Evolutionary conservation across 2,797 vertebrate species (phyloP).

Genomic region (Lindbergichthys nudifrons): DNA sequence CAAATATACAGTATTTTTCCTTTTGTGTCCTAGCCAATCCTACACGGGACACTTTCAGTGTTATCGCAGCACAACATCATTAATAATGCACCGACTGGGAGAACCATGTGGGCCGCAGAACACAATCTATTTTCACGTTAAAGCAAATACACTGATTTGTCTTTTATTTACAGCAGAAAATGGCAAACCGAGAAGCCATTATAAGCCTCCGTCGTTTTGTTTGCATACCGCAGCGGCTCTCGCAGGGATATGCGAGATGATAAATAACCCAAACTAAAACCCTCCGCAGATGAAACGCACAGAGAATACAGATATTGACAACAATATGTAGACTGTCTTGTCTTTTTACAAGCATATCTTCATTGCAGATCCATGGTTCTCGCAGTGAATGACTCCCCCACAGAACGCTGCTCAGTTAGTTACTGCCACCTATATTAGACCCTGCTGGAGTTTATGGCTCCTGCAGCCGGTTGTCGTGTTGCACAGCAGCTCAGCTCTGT

Average conservation of each 20-base stretch:
- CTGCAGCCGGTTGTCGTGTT: conserved; percentile 59
- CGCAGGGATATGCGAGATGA: conserved; percentile 10
- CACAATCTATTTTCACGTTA: conserved; percentile 60
- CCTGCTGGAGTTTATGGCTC: conserved; percentile 56
- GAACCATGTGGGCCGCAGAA: conserved; percentile 45
- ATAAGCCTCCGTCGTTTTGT: conserved; percentile 17
- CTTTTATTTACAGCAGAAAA: conserved; percentile 51
- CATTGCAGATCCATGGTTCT: conserved; percentile 35
- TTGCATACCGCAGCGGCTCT: conserved; percentile 11
- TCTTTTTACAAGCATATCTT: conserved; percentile 27
- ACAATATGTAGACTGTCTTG: conserved; percentile 25
- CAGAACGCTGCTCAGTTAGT: conserved; percentile 47
- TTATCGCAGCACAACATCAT: conserved; percentile 67
- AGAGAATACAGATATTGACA: conserved; percentile 21
- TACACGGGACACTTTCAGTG: conserved; percentile 50
- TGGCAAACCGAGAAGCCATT: conserved; percentile 15
- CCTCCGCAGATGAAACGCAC: conserved; percentile 9
- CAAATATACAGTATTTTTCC: conserved; percentile 30
- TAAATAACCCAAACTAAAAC: conserved; percentile 26
- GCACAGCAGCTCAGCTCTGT: conserved; percentile 59
- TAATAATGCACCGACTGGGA: conserved; percentile 72
- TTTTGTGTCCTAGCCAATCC: conserved; percentile 31
- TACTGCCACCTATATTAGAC: conserved; percentile 52
- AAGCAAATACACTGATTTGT: conserved; percentile 47
- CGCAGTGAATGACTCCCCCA: conserved; percentile 58